phyloP scores from a whole-genome alignment of 2,888 invertebrate genomes.

The Metallyticus violacea region DNA sequence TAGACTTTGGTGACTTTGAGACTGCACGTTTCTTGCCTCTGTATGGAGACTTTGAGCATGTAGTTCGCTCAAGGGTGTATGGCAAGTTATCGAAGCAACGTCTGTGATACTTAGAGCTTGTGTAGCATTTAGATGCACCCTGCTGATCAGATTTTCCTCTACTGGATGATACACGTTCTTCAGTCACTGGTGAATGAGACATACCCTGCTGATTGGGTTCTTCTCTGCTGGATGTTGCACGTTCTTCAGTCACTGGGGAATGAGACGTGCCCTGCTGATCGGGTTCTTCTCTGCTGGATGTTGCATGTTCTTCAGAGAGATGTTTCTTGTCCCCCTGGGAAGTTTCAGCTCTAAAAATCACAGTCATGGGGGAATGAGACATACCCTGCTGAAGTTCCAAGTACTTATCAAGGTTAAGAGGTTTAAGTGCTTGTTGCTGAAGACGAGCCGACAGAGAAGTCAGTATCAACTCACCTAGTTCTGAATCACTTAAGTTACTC shows the following conservation, averaged over 20 bases:
- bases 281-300: not conserved
- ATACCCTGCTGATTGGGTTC: too few species aligned
- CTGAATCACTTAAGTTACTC: not conserved
- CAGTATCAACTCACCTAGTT: not conserved
- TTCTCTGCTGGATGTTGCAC: not conserved
- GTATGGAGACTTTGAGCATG: not conserved
- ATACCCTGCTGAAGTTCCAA: not conserved
- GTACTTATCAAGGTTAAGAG: not conserved
- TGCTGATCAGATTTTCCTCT: not conserved
- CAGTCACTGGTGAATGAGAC: not conserved
- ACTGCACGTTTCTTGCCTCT: not conserved
- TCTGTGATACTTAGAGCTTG: not conserved
- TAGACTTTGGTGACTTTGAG: not conserved
- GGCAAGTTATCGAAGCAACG: not conserved
- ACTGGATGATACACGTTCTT: not conserved
- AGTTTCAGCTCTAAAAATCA: not conserved
- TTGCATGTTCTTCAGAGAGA: not conserved
- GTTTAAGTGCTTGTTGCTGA: not conserved
- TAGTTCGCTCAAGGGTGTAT: not conserved
- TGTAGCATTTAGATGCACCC: not conserved
- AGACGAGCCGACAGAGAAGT: not conserved
- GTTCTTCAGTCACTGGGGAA: not conserved
- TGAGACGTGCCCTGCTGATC: not conserved
- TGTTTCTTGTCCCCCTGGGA: too few species aligned
- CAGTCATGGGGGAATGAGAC: not conserved